Conservation (phyloP, 1,140 invertebrate species). For the Drosophila quadrilineata region DNA sequence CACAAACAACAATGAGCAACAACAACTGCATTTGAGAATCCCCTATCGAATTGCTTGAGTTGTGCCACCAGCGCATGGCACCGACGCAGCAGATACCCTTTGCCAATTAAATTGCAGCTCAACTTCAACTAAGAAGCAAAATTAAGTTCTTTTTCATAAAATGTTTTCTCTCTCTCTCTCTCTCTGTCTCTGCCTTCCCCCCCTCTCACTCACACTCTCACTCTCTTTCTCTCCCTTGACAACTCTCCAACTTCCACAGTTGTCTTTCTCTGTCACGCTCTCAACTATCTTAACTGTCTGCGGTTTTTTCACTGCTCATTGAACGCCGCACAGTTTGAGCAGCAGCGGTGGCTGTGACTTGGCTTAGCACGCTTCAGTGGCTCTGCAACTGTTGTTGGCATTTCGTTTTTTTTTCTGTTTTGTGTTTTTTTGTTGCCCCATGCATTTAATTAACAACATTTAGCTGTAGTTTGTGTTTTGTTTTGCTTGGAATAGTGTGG, state of each 20-base stretch:
- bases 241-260: background rate
- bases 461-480: conserved; percentile 4
- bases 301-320: background rate
- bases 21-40: too few species aligned
- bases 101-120: background rate
- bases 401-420: background rate
- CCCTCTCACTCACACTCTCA: background rate
- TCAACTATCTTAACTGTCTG: background rate
- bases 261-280: background rate
- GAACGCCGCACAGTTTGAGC: conserved; percentile 11
- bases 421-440: too few species aligned
- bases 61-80: too few species aligned
- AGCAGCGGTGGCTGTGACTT: too few species aligned
- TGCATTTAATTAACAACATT: conserved; percentile 37
- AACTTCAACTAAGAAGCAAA: too few species aligned
- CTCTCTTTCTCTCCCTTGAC: background rate
- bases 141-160: background rate
- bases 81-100: background rate
- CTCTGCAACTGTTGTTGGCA: conserved; percentile 30
- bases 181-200: background rate
- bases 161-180: background rate
- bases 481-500: conserved; percentile 2
- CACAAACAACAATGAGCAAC: too few species aligned
- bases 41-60: too few species aligned
- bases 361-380: conserved; percentile 23